Base-by-base conservation (phyloP, 1,140 invertebrate species). In the Hestina assimilis region DNA sequence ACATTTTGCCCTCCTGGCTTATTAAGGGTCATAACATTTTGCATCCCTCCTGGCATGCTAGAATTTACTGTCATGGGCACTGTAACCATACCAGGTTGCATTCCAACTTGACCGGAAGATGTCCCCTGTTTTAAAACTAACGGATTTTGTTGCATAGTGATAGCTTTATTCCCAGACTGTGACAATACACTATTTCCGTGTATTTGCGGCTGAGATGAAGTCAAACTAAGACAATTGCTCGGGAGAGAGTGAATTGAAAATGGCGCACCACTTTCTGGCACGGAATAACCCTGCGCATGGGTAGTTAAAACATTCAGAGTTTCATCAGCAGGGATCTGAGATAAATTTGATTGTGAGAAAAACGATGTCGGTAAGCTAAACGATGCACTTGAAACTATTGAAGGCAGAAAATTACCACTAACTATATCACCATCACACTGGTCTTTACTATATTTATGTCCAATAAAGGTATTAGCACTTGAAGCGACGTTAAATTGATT, bases 81-180 rank as follows among this genome's bases (percentile, higher is more conserved):
- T 46, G 93, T 92, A 59, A 93, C 92, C 85, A 93, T 90, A 66
- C 91, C 91, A 60, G 91, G 89, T 40, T 90, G 89, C 73, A 91
- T 89, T 59, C 83, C 89, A 52, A 90, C 90, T 53, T 92, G 79
- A 35, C 90, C 90, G 59, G 86, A 48, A n/a, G 59, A 88, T 47
- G 83, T 89, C 66, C 91, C 91, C 47, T 92, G 92, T 79, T 94
- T 94, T 60, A 94, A 92, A 47, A 94, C 92, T 60, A 94, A 86
- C 26, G 93, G 91, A 33, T n/a, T n/a, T n/a, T 91, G 91, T 54
- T 92, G 92, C 66, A 92, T 91, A 4, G 80, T 89, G 29, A 79
- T 51, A 11, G 67, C 70, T 77, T 91, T 92, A 58, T 90, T 91
- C 60, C 91, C 90, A 47, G 89, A 89, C 58, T 91, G 90, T 20